Base-by-base conservation (phyloP, 2,113 vertebrate species). In the Hyperoodon ampullatus region DNA sequence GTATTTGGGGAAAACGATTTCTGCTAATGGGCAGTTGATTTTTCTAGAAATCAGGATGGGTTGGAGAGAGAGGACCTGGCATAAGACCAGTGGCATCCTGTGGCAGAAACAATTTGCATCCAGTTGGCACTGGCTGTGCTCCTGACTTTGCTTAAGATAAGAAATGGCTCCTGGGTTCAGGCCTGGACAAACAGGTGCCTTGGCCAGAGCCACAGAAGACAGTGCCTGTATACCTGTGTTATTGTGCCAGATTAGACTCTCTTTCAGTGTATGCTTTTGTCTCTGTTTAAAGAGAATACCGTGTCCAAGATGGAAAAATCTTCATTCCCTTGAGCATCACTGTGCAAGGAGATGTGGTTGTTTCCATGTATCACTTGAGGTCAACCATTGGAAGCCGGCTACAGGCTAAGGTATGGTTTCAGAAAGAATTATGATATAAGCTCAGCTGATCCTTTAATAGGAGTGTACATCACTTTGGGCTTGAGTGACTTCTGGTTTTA, bases 381-480 rank as follows among this genome's bases (percentile, higher is more conserved):
- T 99, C 99, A 0, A 99, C 99, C 96, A 99, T 99, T 2, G 99
- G 99, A 84, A 99, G 99, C 97, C 99, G 99, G 81, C 99, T 99
- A 89, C 99, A 99, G 97, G 99, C 99, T 95, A 99, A 99, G 99
- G 99, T 99, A 99, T 91, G 97, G 81, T 83, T 88, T 77, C 1
- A 30, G 78, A 58, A 87, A 42, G 70, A 78, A 47, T 47, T 30
- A 42, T 12, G 66, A 47, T 24, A 6, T 87, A 42, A 86, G 53
- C 11, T 50, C 13, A 23, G 35, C 55, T 42, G 71, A 94, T 23
- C 23, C 66, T 90, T 39, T 77, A 42, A 14, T 21, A 53, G 12
- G 6, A n/a, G 12, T 39, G 28, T 53, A 6, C 16, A 23, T 90
- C 53, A 42, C 11, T 75, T 71, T 44, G 30, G 15, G 60, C 44